Evolutionary conservation across 2,113 vertebrate genomes (phyloP).

Genomic region (Oreochromis niloticus): DNA sequence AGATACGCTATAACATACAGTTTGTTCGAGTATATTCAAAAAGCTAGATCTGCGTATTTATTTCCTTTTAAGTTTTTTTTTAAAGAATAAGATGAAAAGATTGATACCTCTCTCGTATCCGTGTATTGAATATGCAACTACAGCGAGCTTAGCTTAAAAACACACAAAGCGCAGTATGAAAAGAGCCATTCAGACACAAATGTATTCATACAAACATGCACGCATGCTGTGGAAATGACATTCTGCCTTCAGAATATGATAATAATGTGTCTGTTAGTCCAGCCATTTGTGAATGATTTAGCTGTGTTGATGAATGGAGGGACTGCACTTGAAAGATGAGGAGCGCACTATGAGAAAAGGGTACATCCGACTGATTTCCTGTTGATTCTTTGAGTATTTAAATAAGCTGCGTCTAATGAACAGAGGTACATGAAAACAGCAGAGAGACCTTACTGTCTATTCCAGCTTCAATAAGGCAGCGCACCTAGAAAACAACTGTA

Average conservation of each 20-base stretch:
- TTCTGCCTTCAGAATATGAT: background rate
- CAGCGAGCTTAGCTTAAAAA: background rate
- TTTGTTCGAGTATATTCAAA: background rate
- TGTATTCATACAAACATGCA: background rate
- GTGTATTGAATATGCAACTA: background rate
- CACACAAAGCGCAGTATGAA: background rate
- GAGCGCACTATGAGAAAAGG: background rate
- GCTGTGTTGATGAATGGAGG: background rate
- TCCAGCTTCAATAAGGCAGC: background rate
- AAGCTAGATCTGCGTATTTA: background rate
- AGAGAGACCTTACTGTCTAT: background rate
- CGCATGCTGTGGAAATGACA: background rate
- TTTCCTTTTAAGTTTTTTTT: background rate
- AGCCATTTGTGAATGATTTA: constrained; percentile 1
- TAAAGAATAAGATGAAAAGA: background rate
- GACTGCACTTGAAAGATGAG: constrained; percentile 1
- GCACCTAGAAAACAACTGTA: background rate
- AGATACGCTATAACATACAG: background rate
- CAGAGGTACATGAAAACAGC: background rate
- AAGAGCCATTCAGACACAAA: background rate
- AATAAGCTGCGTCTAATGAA: constrained; percentile 21
- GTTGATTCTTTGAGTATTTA: constrained; percentile 17
- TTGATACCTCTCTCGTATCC: background rate
- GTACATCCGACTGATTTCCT: constrained; percentile 18
- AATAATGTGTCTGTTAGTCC: constrained; percentile 2